These are phyloP conservation scores for Pristionchus maxplancki DNA, from an alignment of 2,888 invertebrate genomes.

Conservation along the genomic window DNA sequence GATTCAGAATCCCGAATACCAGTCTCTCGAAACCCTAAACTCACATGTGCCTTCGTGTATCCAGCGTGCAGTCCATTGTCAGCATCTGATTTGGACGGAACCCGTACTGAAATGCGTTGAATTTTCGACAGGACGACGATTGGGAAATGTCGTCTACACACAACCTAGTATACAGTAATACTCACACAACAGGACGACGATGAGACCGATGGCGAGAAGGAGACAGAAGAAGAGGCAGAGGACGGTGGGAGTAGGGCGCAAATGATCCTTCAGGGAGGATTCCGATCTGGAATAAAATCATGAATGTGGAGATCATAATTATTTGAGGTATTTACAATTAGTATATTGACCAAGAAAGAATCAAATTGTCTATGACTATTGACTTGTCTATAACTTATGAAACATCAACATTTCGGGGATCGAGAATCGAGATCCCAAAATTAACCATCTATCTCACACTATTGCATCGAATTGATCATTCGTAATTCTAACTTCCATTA, in stretches of 20 bases:
- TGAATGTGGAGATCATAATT: background rate
- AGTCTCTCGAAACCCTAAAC: background rate
- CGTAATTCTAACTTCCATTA: no score
- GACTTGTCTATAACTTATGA: no score
- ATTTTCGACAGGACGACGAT: background rate
- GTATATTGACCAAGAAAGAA: no score
- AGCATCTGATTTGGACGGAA: constrained; percentile 63
- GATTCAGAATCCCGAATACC: background rate
- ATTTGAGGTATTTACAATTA: no score
- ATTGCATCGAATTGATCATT: background rate
- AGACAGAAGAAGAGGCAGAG: constrained; percentile 55
- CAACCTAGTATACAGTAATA: background rate
- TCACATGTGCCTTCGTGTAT: constrained; percentile 52
- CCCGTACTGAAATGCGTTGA: constrained; percentile 56
- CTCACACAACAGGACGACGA: constrained; percentile 63
- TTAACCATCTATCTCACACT: background rate
- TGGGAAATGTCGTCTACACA: background rate
- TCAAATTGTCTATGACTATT: no score
- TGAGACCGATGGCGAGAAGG: constrained; percentile 58
- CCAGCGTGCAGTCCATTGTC: constrained; percentile 58
- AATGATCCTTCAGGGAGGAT: background rate
- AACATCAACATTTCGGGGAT: no score
- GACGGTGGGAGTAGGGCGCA: constrained; percentile 30
- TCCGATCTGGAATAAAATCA: background rate
- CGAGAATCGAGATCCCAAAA: no score